Evolutionary conservation across 2,888 invertebrate genomes (phyloP).

Genomic region (Pollenia griseotomentosa): DNA sequence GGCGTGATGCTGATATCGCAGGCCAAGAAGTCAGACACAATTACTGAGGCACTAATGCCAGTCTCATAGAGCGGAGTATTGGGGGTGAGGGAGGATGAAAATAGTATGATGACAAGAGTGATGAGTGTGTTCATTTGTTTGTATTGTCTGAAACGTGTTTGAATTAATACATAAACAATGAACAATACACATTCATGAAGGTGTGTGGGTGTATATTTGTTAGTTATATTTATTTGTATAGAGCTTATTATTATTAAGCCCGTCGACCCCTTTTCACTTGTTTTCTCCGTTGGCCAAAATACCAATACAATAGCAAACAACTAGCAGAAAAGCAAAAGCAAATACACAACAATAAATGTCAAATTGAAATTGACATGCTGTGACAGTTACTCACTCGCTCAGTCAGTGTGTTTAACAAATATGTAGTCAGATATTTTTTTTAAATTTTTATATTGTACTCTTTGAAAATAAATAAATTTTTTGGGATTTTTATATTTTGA

Average conservation of each 20-base stretch:
- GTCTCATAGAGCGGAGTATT: neutral
- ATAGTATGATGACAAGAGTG: neutral
- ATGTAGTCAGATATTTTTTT: conserved; percentile 40
- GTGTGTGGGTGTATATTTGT: neutral
- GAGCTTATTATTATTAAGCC: conserved; percentile 54
- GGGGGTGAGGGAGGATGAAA: neutral
- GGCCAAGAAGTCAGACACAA: conserved; percentile 6
- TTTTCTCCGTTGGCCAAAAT: neutral
- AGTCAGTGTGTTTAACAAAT: conserved; percentile 48
- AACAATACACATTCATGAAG: neutral
- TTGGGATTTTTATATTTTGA: neutral
- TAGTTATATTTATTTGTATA: conserved; percentile 47
- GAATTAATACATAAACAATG: conserved; percentile 7
- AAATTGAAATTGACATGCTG: conserved; percentile 71
- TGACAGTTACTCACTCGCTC: conserved; percentile 66
- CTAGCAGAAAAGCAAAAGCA: conserved; percentile 6
- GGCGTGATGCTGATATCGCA: conserved; percentile 12
- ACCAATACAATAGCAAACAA: conserved; percentile 16
- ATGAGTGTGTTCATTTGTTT: conserved; percentile 19
- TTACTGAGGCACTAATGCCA: neutral
- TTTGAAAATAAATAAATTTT: conserved; percentile 2
- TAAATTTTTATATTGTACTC: conserved; percentile 15
- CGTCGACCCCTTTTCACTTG: conserved; percentile 24
- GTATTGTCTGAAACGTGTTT: conserved; percentile 29
- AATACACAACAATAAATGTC: conserved; percentile 64